Evolutionary conservation across 2,888 invertebrate species (phyloP), one percentile per base, ranked within the genome.

Genomic region (Plebejus anna): DNA sequence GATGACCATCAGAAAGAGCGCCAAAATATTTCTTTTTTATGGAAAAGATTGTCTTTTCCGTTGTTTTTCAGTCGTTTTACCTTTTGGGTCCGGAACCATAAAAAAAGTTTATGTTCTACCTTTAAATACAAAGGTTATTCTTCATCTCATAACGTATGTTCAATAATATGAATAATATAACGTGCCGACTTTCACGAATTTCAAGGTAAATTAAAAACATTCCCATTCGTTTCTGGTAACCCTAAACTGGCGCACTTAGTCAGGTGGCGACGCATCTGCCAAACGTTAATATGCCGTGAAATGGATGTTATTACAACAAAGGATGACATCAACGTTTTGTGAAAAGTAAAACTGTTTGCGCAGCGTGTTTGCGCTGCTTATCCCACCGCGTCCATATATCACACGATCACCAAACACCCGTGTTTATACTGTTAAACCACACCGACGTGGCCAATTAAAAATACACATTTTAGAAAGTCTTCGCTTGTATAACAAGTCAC

Each of bases 341-440:
- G 73, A 72, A 75, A 75, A 78, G 75, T 78, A 61, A 76, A 78
- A 81, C 78, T 84, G 83, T 86, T 86, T 84, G 82, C 82, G 76
- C 79, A 79, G 79, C 79, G 78, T 86, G 86, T 89, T 87, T 86
- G 85, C 32, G 82, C 79, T 79, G 77, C 84, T 91, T 88, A 92
- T 91, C 92, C 90, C 83, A 83, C 79, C 82, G 82, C 82, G 85
- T 83, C 86, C 87, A 89, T 90, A 90, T 88, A 91, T 90, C 87
- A 88, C 92, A 92, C 92, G 91, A 76, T 89, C 83, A 81, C 86
- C 86, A 90, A 91, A 91, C 90, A 91, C 77, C 83, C 80, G 80
- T 83, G 83, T 84, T 83, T 82, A 82, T 80, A 79, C 80, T 81
- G 82, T 82, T 82, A 82, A 79, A 80, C 77, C 81, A 80, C 81